A percentile compares a stretch with the other conserved stretches of the same genome.
These are phyloP conservation scores for Pyrochroa serraticornis DNA, from an alignment of 2,888 invertebrate species.

Conservation along the genomic window DNA sequence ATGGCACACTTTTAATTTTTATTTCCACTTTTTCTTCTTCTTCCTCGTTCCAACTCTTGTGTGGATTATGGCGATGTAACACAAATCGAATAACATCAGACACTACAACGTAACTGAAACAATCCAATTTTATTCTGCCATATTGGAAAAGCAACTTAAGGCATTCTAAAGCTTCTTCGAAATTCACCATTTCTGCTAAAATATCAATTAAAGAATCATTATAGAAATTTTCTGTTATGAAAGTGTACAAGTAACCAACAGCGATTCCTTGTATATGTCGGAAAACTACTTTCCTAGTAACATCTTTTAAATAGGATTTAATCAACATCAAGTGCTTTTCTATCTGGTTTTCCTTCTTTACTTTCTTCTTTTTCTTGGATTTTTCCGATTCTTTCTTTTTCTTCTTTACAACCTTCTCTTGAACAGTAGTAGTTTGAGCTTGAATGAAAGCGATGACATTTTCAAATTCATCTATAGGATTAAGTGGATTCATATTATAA, in stretches of 20 bases:
- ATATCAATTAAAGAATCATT: constrained; percentile 33
- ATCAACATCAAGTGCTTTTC: constrained; percentile 4
- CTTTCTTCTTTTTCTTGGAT: constrained; percentile 11
- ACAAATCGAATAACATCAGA: constrained; percentile 32
- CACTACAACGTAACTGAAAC: constrained; percentile 26
- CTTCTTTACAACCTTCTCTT: constrained; percentile 18
- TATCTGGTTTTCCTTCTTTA: neutral
- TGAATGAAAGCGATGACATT: constrained; percentile 49
- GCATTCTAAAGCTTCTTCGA: constrained; percentile 34
- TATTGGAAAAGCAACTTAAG: constrained; percentile 42
- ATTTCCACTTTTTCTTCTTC: neutral
- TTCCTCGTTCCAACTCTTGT: constrained; percentile 17
- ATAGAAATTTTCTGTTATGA: constrained; percentile 40
- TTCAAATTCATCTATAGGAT: constrained; percentile 39
- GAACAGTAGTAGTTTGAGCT: constrained; percentile 7
- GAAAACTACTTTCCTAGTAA: constrained; percentile 36
- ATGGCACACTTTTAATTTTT: neutral
- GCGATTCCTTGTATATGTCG: constrained; percentile 38
- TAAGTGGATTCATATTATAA: constrained; percentile 48
- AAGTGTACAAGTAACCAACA: constrained; percentile 41
- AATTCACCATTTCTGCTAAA: constrained; percentile 43
- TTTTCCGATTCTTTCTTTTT: constrained; percentile 15
- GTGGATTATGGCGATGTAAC: constrained; percentile 15
- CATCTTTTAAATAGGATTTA: constrained; percentile 34
- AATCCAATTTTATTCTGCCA: constrained; percentile 27